Percentiles rank a stretch among this genome's conserved stretches.
These are phyloP conservation scores for Squalus acanthias DNA, from an alignment of 2,797 vertebrate species.

Conservation along the genomic window DNA sequence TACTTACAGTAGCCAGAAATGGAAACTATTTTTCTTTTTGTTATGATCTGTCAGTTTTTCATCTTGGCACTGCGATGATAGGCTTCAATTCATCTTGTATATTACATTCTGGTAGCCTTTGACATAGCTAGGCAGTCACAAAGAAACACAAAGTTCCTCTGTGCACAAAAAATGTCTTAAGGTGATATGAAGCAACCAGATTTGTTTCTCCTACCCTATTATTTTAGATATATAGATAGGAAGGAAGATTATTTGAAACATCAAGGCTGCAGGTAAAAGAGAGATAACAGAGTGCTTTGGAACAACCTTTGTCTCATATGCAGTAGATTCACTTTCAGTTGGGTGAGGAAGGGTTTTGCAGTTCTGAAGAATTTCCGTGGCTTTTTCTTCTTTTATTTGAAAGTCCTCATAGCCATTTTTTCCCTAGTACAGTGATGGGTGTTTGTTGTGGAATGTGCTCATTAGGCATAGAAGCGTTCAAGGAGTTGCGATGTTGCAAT, in stretches of 20 bases:
- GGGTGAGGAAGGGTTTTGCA: background rate
- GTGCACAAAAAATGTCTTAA: constrained; percentile 1
- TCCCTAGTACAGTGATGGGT: background rate
- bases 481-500: too few relatives aligned
- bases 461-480: too few relatives aligned
- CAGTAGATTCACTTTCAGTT: background rate
- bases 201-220: constrained; percentile 54
- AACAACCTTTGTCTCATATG: background rate
- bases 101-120: constrained; percentile 69
- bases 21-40: constrained; percentile 81
- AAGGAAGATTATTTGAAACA: constrained; percentile 33
- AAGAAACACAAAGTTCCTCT: constrained; percentile 24
- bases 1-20: constrained; percentile 77
- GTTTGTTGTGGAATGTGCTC: background rate
- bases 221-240: constrained; percentile 61
- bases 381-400: background rate
- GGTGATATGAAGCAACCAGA: constrained; percentile 57
- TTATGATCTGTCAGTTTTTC: constrained; percentile 77
- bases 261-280: background rate
- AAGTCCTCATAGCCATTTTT: background rate
- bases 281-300: constrained; percentile 8
- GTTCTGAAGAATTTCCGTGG: background rate
- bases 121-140: constrained; percentile 62
- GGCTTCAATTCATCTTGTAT: constrained; percentile 75
- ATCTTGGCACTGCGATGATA: constrained; percentile 71